Evolutionary conservation across 1,140 invertebrate species (phyloP), one percentile per base, ranked within the genome.

Genomic region (Drosophila baimaii): DNA sequence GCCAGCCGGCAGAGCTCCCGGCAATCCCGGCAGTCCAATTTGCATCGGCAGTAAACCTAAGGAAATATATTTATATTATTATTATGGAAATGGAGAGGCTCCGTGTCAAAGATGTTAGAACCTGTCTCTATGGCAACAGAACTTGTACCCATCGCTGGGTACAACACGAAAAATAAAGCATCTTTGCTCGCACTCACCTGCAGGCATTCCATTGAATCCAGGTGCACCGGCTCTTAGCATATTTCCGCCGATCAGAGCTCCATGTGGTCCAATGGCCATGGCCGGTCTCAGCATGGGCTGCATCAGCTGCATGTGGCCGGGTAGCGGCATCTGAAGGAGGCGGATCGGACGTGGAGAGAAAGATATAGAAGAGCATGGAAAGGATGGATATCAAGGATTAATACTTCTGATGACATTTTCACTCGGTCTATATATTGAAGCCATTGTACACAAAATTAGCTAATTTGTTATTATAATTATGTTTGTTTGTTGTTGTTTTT

Each of bases 181-280:
- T n/a, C n/a, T n/a, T n/a, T n/a, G n/a, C n/a, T 35, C 8, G 8
- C 2, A 95, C 94, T 93, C 94, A 96, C 95, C 95, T 94, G 95
- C 95, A 71, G 95, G 95, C 92, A 96, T 94, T 90, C 94, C 90
- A 10, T 68, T 72, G 29, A 92, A 27, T 21, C 65, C 94, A 91
- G 95, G 94, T 82, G 93, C 94, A 81, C 94, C 94, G 81, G 95
- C 95, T 90, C 96, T 94, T 94, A 96, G 93, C 93, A 96, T 95
- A 93, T 95, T 95, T 90, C 94, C 94, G 90, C 94, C 94, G 63
- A 94, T 93, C 90, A 95, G 94, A 75, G 95, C 93, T 76, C 95
- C 95, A 75, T 95, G 95, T 78, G 95, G 95, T 68, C 93, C 95
- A 39, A 95, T 93, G 49, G 95, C 93, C 93, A 95, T 94, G 5